Percentiles rank a stretch among this genome's conserved stretches.
These are phyloP conservation scores for Chinchilla lanigera DNA, from an alignment of 2,113 vertebrate genomes.

Conservation along the genomic window DNA sequence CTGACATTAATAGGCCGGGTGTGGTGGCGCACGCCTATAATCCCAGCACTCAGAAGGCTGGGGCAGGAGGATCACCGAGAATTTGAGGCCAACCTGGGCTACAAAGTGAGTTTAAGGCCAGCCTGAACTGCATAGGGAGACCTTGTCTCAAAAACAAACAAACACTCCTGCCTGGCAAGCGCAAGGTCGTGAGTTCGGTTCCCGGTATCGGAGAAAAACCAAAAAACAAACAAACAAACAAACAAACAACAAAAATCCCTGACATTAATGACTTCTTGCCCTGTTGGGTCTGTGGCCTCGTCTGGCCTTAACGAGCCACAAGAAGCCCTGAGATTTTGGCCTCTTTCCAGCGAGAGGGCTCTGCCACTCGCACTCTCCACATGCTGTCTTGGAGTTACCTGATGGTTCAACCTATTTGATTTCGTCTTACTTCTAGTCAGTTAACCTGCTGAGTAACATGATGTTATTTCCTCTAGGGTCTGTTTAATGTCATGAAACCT, in stretches of 20 bases:
- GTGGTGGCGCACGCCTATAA: too few relatives aligned
- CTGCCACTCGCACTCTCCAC: neutral
- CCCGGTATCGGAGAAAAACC: too few relatives aligned
- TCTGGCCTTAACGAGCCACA: neutral
- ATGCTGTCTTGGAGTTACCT: neutral
- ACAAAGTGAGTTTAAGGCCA: too few relatives aligned
- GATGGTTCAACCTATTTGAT: neutral
- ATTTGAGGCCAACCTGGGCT: too few relatives aligned
- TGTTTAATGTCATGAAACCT: neutral
- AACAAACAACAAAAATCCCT: neutral
- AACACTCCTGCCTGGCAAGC: too few relatives aligned
- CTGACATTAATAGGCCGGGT: neutral
- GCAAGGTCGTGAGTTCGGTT: too few relatives aligned
- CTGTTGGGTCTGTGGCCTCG: neutral
- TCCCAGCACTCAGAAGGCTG: too few relatives aligned
- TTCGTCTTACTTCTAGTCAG: neutral
- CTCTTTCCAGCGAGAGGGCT: neutral
- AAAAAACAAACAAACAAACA: too few relatives aligned
- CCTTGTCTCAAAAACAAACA: too few relatives aligned
- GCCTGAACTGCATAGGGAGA: too few relatives aligned
- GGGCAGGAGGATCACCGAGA: too few relatives aligned
- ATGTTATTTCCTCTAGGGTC: neutral
- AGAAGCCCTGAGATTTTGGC: too few relatives aligned
- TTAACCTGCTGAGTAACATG: neutral
- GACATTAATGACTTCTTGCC: neutral